phyloP scores from a whole-genome alignment of 2,113 vertebrate genomes.

The Pogona vitticeps region DNA sequence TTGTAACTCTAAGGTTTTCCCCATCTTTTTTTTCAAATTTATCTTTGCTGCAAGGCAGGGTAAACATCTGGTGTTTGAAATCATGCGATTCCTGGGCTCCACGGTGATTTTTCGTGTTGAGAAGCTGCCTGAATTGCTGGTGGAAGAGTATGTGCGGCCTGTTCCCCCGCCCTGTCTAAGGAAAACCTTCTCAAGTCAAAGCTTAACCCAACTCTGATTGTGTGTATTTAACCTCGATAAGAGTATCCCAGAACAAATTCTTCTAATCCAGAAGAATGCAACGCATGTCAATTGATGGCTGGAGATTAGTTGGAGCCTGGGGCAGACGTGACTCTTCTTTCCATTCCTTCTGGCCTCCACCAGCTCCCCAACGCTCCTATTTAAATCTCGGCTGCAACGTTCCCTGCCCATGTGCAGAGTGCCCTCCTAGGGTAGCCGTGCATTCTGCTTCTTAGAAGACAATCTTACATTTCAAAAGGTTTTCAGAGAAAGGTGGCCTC shows the following conservation, averaged over 20 bases:
- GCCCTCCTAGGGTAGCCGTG: not conserved
- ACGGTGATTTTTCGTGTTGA: not conserved
- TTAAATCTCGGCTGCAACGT: too few species aligned
- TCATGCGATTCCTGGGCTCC: not conserved
- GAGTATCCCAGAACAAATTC: not conserved
- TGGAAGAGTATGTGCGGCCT: not conserved
- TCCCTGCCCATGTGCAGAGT: not conserved
- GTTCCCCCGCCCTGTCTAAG: too few species aligned
- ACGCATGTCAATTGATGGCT: not conserved
- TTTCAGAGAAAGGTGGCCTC: not conserved
- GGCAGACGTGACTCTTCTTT: not conserved
- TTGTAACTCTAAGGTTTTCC: not conserved
- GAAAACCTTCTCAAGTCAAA: not conserved
- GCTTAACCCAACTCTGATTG: not conserved
- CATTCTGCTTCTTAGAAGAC: not conserved
- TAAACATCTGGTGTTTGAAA: too few species aligned
- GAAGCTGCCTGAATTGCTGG: not conserved
- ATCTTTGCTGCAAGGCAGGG: not conserved
- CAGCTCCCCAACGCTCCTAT: not conserved
- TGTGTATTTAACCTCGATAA: conserved; percentile 1
- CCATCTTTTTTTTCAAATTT: not conserved
- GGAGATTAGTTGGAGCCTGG: not conserved
- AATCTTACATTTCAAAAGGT: not conserved
- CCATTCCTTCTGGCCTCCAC: not conserved
- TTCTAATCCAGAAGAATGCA: not conserved